Conservation (phyloP, 2,113 vertebrate species). For the Oxyura jamaicensis region DNA sequence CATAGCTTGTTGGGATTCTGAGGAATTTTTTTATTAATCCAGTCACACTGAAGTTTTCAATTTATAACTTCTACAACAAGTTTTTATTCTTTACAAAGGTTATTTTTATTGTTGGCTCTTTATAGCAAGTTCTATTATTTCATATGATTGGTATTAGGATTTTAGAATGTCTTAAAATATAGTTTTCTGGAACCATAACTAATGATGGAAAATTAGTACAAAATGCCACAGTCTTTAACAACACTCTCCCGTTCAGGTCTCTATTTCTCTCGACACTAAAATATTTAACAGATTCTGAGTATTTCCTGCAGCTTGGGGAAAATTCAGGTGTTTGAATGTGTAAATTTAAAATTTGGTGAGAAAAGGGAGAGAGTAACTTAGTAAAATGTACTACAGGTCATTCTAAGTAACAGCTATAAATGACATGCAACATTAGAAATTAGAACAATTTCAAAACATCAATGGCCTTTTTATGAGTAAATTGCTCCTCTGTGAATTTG, state of each 20-base stretch:
- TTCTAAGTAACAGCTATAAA: slow-evolving; percentile 54
- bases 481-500: slow-evolving; percentile 64
- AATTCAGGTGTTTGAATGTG: slow-evolving; percentile 39
- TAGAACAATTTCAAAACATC: slow-evolving; percentile 49
- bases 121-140: slow-evolving; percentile 46
- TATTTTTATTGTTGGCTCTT: slow-evolving; percentile 54
- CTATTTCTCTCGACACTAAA: slow-evolving; percentile 41
- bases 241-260: slow-evolving; percentile 49
- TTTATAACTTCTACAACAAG: background rate
- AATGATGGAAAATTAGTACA: slow-evolving; percentile 55
- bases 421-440: slow-evolving; percentile 35
- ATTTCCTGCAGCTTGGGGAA: slow-evolving; percentile 60
- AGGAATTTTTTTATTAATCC: background rate
- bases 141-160: slow-evolving; percentile 29
- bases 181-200: slow-evolving; percentile 55
- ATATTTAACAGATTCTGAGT: slow-evolving; percentile 64
- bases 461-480: slow-evolving; percentile 54
- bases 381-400: slow-evolving; percentile 31
- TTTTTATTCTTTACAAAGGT: slow-evolving; percentile 11
- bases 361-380: background rate
- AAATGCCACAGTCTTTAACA: slow-evolving; percentile 70
- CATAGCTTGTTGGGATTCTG: background rate
- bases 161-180: slow-evolving; percentile 59
- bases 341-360: slow-evolving; percentile 53
- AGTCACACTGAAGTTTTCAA: background rate